Base-by-base conservation (phyloP, 2,888 invertebrate genomes). In the Spodoptera littoralis region DNA sequence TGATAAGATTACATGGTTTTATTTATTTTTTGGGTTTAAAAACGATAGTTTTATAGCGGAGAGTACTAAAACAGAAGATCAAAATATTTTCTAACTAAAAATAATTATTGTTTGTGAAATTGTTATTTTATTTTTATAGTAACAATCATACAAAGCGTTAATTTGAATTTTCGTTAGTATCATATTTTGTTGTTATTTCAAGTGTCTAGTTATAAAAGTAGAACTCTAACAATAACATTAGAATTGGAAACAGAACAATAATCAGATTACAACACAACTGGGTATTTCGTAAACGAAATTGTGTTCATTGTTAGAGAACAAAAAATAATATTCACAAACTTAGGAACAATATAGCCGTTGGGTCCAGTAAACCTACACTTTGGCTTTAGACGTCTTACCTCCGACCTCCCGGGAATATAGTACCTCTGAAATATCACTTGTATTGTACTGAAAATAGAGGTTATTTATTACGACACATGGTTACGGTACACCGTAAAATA, bases 371-470 rank as follows among this genome's bases (percentile, higher is more conserved):
- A 63, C 61, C 61, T 62, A 73, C 47, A 70, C 64, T 48, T 65
- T 60, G 58, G 69, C 72, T 74, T 65, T 56, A 30, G 51, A 59
- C 41, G 69, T 65, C 76, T 78, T 76, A 76, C 72, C 51, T 60
- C 30, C 65, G 36, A 57, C 63, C 67, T 57, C 55, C 30, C 13
- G 73, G 68, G 80, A 79, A 77, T 77, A 83, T 82, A 36, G 9
- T 77, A 82, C 79, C 59, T 55, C 52, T 85, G 84, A 85, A 87
- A 84, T 86, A 87, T 87, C 77, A 81, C 82, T 85, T 77, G 62
- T 86, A 84, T 84, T 83, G 84, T 84, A 73, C 79, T 74, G 74
- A 73, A 78, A 84, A 85, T 85, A 88, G 81, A 72, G 77, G 83
- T 84, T 87, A 87, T 90, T 90, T 88, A 89, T 76, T 69, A 54